phyloP scores from a whole-genome alignment of 1,140 invertebrate genomes.

The Nephila pilipes region DNA sequence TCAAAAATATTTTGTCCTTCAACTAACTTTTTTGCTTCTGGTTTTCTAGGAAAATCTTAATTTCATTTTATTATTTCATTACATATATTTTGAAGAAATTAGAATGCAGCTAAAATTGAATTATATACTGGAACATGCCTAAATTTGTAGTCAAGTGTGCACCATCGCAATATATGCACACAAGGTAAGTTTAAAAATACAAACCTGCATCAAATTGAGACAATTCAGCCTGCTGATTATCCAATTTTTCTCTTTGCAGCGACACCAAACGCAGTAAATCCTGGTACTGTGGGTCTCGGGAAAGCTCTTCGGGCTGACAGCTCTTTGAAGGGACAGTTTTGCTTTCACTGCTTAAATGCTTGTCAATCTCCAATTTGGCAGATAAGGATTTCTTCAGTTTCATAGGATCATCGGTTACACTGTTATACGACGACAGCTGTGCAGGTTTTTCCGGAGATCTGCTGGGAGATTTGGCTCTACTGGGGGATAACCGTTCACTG shows the following conservation, averaged over 20 bases:
- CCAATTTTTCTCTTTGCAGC: constrained; percentile 93
- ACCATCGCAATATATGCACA: no score
- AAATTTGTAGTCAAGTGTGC: no score
- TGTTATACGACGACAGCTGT: neutral
- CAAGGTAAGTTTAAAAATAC: constrained; percentile 13
- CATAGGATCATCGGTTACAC: constrained; percentile 18
- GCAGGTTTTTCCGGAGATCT: constrained; percentile 59
- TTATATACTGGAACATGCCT: no score
- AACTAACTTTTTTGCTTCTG: no score
- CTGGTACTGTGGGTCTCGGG: constrained; percentile 83
- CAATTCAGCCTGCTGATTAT: constrained; percentile 92
- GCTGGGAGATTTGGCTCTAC: constrained; percentile 64
- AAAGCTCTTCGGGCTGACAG: constrained; percentile 60
- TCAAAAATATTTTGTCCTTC: no score
- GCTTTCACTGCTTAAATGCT: constrained; percentile 4
- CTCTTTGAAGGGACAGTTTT: constrained; percentile 34
- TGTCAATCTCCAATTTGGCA: constrained; percentile 53
- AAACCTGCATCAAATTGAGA: constrained; percentile 84
- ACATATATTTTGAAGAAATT: no score
- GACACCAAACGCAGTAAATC: constrained; percentile 93
- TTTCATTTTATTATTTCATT: no score
- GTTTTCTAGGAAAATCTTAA: no score
- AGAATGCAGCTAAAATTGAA: no score
- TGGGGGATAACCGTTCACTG: neutral
- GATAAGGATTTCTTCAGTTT: constrained; percentile 49